A percentile compares a stretch with the other conserved stretches of the same genome.
Evolutionary conservation across 2,113 vertebrate species (phyloP).

Genomic region (Lagopus leucura): DNA sequence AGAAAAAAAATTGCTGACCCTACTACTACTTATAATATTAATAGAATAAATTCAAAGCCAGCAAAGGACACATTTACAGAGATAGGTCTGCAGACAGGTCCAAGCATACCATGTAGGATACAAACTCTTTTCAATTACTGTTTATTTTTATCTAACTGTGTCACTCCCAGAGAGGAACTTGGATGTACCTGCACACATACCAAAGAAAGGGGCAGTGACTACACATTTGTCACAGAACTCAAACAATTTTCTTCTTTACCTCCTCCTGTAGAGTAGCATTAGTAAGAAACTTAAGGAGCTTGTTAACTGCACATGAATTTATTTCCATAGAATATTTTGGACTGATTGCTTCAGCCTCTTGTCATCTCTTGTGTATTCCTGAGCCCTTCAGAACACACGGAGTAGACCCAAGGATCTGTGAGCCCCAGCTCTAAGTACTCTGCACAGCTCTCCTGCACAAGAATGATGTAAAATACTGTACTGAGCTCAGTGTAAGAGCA

Average conservation of each 20-base stretch:
- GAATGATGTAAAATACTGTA: background rate
- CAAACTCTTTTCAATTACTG: background rate
- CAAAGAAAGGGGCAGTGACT: background rate
- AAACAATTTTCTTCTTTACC: background rate
- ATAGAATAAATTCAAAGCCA: background rate
- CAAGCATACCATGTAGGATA: background rate
- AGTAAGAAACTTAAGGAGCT: background rate
- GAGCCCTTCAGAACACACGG: background rate
- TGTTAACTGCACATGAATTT: background rate
- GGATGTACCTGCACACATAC: background rate
- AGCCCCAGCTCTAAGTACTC: background rate
- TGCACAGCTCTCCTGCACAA: background rate
- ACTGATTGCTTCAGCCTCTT: background rate
- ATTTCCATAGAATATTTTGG: background rate
- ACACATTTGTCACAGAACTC: background rate
- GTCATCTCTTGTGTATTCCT: background rate
- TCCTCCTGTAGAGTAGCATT: background rate
- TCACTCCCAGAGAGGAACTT: background rate
- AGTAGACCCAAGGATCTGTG: background rate
- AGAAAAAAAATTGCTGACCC: background rate
- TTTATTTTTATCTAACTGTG: background rate
- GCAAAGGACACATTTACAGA: background rate
- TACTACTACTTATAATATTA: background rate
- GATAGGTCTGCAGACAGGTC: background rate
- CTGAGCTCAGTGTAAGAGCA: background rate